Percentiles rank a stretch among this genome's conserved stretches.
Evolutionary conservation across 2,797 vertebrate species (phyloP).

Genomic region (Buceros bicornis): DNA sequence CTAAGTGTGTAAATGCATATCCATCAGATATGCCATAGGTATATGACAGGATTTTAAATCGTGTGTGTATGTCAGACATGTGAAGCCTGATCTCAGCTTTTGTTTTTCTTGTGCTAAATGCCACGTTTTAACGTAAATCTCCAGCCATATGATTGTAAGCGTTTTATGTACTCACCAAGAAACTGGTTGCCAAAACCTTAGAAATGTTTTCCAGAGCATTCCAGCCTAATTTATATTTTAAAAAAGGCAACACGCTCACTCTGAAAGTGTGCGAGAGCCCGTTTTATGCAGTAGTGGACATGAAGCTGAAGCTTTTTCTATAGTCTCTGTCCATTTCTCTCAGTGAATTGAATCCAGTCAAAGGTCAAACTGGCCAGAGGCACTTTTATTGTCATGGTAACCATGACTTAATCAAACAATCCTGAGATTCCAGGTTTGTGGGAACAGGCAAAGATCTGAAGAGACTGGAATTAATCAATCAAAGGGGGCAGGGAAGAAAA

Average conservation of each 20-base stretch:
- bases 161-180: not conserved
- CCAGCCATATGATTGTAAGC: not conserved
- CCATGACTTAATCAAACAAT: slow-evolving; percentile 93
- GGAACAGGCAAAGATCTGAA: slow-evolving; percentile 79
- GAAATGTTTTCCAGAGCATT: not conserved
- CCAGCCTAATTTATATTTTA: slow-evolving; percentile 25
- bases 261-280: not conserved
- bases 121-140: not conserved
- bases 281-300: slow-evolving; percentile 47
- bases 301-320: slow-evolving; percentile 60
- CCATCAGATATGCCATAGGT: not conserved
- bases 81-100: not conserved
- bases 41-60: not conserved
- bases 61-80: fast-evolving
- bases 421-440: slow-evolving; percentile 87
- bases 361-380: slow-evolving; percentile 91
- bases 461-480: slow-evolving; percentile 83
- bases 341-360: slow-evolving; percentile 83
- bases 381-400: slow-evolving; percentile 87
- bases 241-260: not conserved
- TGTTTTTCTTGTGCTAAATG: not conserved
- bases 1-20: not conserved
- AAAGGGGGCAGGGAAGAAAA: slow-evolving; percentile 77
- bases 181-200: not conserved
- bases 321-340: slow-evolving; percentile 74